phyloP scores from a whole-genome alignment of 2,888 invertebrate genomes.

The Cephalotes varians region DNA sequence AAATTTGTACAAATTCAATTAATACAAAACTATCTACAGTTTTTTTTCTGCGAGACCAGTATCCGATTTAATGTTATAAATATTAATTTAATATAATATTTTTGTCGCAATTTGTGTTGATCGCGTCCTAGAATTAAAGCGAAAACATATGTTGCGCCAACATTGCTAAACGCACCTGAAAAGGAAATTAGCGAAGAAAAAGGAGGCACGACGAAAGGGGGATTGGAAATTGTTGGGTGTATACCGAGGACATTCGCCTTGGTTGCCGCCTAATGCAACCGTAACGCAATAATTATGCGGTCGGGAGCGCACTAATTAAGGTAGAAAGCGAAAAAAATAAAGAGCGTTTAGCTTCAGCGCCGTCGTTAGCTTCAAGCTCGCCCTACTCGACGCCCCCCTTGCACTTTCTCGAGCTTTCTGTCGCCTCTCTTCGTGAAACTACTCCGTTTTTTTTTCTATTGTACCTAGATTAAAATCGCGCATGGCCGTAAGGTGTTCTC shows the following conservation, averaged over 20 bases:
- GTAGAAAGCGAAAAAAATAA: slow-evolving; percentile 51
- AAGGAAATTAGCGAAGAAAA: not conserved
- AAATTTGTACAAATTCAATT: not conserved
- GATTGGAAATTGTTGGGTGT: slow-evolving; percentile 24
- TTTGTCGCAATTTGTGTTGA: slow-evolving; percentile 14
- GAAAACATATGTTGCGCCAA: slow-evolving; percentile 19
- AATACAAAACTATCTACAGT: not conserved
- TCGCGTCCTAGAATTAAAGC: not conserved
- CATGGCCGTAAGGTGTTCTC: slow-evolving; percentile 2
- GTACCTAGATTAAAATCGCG: slow-evolving; percentile 26
- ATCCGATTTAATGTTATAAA: slow-evolving; percentile 6
- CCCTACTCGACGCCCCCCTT: not conserved
- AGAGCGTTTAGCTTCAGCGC: slow-evolving; percentile 40
- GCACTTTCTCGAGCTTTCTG: not conserved
- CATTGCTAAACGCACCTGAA: not conserved
- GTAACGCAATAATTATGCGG: slow-evolving; percentile 68
- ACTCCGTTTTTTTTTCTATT: not conserved
- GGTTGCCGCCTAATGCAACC: slow-evolving; percentile 53
- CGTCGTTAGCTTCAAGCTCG: slow-evolving; percentile 1
- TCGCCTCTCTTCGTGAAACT: not conserved
- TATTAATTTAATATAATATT: too few species aligned
- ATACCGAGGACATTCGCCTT: slow-evolving; percentile 18
- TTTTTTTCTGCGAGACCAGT: not conserved
- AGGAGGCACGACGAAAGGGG: not conserved
- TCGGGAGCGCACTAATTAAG: slow-evolving; percentile 64